Evolutionary conservation across 1,140 invertebrate species (phyloP), one percentile per base, ranked within the genome.

Genomic region (Drosophila navojoa): DNA sequence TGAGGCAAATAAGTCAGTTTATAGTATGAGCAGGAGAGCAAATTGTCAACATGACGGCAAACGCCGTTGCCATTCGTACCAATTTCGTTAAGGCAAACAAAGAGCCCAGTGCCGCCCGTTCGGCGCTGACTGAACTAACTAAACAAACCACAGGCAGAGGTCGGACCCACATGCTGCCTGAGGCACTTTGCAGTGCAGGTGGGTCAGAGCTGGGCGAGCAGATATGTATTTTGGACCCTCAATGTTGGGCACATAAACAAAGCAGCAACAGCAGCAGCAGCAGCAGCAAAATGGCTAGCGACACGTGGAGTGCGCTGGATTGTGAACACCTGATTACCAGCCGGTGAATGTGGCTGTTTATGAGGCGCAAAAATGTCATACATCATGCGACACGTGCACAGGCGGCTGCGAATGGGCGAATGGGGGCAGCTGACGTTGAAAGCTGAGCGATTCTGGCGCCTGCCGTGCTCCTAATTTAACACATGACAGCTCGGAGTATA

Each of bases 351-450:
- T 64, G 74, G 66, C 69, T 87, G 84, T 82, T 87, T 87, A 87
- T 87, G 84, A 81, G 73, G 82, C 84, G 84, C 84, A 82, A 89
- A 86, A 87, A 82, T 89, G 84, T 89, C 82, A 89, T 87, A 82
- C 82, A 87, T 87, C 82, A 86, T 89, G 63, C 79, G 76, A 87
- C 82, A 79, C 69, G 60, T 72, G 72, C 64, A 45, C n/a, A 45
- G 42, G n/a, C 42, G 40, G 47, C 50, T 9, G 47, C 22, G 47
- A 40, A 59, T 52, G 25, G 40, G 42, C 15, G 10, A 38, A 45
- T 11, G 62, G 44, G 19, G 19, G 19, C 50, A 59, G 25, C 42
- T 54, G 15, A 16, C 32, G 40, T 10, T 22, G 35, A 55, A 10
- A 32, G 60, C 19, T 55, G 25, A 45, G 49, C 49, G 54, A 44